Evolutionary conservation across 2,113 vertebrate species (phyloP), one percentile per base, ranked within the genome.

Genomic region (Eleginops maclovinus): DNA sequence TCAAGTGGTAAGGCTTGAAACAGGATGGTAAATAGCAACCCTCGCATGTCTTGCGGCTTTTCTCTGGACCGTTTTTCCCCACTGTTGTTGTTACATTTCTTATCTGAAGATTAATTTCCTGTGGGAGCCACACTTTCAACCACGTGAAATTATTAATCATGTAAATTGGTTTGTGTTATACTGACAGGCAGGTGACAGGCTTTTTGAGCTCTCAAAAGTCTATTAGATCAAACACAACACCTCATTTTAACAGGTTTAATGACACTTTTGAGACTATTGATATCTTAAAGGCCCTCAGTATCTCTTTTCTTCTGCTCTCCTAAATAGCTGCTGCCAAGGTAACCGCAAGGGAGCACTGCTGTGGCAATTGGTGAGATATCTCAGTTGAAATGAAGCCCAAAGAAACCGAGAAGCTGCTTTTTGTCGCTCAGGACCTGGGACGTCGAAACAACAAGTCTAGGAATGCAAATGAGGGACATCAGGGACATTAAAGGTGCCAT

Each of bases 71-170:
- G 31, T 69, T 83, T 82, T 46, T 50, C 22, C 68, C 54, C 41
- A 22, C n/a, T 0, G 0, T 10, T 69, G 56, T 49, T 43, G 58
- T 69, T 68, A 60, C 43, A 46, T 72, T 74, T 72, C 40, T 43
- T 75, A 70, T 80, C 36, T 26, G 47, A 71, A 72, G 26, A 59
- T 79, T 77, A 71, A 90, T 88, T 89, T 82, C 77, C 72, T 81
- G 12, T 26, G 59, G 59, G 79, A 71, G 75, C 41, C 9, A 1
- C 22, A 63, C 24, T 3, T 60, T 46, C 43, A 71, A 19, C 15
- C 66, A 67, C 56, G 56, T 83, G 79, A 72, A 58, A 69, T 61
- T 7, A 83, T 63, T 62, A 49, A 72, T 75, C 46, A 66, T 11
- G 63, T 51, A 28, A 21, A 75, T 24, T 9, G 12, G 1, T 50